phyloP scores from a whole-genome alignment of 1,140 invertebrate genomes.

The Drosophila sproati region DNA sequence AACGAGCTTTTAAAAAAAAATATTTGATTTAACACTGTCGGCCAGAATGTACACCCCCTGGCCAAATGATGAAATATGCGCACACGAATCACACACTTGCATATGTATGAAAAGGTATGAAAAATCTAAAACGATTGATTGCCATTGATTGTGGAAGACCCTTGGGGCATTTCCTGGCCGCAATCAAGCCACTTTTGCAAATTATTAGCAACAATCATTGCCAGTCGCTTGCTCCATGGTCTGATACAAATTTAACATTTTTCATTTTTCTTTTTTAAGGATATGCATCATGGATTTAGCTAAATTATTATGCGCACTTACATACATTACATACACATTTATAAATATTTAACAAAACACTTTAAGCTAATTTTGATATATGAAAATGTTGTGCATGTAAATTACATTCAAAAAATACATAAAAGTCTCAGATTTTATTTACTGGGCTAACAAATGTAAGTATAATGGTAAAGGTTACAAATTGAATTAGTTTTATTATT shows the following conservation, averaged over 20 bases:
- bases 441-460: neutral
- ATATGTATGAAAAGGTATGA: conserved; percentile 32
- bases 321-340: neutral
- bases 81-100: conserved; percentile 2
- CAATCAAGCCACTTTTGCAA: conserved; percentile 47
- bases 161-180: conserved; percentile 47
- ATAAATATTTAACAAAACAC: neutral
- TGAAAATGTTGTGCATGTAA: neutral
- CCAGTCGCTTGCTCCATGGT: neutral
- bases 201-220: conserved; percentile 50
- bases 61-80: conserved; percentile 15
- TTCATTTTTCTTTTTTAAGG: neutral
- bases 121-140: conserved; percentile 45
- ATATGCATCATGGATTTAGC: neutral
- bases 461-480: neutral
- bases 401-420: neutral
- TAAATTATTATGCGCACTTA: neutral
- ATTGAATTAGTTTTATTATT: neutral
- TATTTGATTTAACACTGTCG: conserved; percentile 39
- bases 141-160: conserved; percentile 45
- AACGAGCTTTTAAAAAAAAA: conserved; percentile 16
- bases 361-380: conserved; percentile 6
- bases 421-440: neutral
- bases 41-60: conserved; percentile 29
- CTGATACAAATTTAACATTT: neutral